Evolutionary conservation across 2,797 vertebrate species (phyloP), one percentile per base, ranked within the genome.

Genomic region (Chiroxiphia lanceolata): DNA sequence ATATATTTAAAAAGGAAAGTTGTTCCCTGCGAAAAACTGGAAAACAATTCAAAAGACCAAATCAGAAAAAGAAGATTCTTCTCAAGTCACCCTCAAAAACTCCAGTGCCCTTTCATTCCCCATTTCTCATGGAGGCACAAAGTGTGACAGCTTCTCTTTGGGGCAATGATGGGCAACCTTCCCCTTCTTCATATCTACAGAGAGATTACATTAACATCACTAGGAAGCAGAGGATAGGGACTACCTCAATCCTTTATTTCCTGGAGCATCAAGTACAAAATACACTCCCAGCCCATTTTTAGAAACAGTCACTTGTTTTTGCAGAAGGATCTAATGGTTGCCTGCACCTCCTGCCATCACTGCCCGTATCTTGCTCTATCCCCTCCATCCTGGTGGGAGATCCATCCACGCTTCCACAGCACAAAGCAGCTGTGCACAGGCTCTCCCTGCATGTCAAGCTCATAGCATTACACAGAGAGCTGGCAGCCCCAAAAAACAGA

Each of bases 351-450:
- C 83, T 51, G 80, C 76, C 74, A 15, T 11, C 1, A 1, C 65
- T 84, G 47, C 79, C 75, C 84, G 15, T 9, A 74, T 47, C 50
- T 26, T 6, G 9, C 36, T 27, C 59, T 54, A 31, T 36, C 33
- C 53, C 65, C 2, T 7, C 26, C 38, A 20, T 0, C 3, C 33
- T 9, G 0, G 23, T 6, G 2, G 38, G 44, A 83, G 83, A 67
- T 36, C 22, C 48, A 51, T 34, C n/a, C 51, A 13, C 3, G 1
- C 11, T 64, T 60, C 40, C 76, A 53, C 53, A 6, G 8, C 38
- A 25, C 17, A 87, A 80, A 70, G 6, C 1, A 69, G 36, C 6
- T 3, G 0, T 1, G 4, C 26, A 29, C 1, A 2, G 57, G 57
- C 56, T 81, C 13, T 77, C 42, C 68, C 68, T 29, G 60, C 83